These are phyloP conservation scores for Galeruca laticollis DNA, from an alignment of 2,888 invertebrate species.

Conservation along the genomic window DNA sequence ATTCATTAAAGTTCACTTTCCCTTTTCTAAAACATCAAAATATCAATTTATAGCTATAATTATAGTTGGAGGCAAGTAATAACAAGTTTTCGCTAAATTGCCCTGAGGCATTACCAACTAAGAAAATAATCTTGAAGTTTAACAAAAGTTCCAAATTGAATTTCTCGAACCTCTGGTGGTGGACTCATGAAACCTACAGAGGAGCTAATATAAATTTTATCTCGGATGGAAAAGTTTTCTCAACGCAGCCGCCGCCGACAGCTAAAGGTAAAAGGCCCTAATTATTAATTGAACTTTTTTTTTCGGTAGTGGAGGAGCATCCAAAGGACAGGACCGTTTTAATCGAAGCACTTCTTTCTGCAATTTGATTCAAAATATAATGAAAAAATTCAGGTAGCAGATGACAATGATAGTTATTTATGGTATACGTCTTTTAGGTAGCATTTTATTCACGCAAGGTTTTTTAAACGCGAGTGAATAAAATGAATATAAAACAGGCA, in stretches of 20 bases:
- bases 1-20: no score
- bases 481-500: no score
- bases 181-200: constrained; percentile 41
- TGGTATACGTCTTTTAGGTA: no score
- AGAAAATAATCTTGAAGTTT: constrained; percentile 35
- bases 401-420: no score
- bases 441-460: no score
- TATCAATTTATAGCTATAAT: constrained; percentile 17
- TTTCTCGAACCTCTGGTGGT: constrained; percentile 35
- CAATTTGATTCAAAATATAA: not conserved
- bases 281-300: constrained; percentile 45
- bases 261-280: constrained; percentile 41
- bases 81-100: constrained; percentile 30
- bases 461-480: no score
- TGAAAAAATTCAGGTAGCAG: no score
- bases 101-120: constrained; percentile 27
- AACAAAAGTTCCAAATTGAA: constrained; percentile 43
- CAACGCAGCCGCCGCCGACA: constrained; percentile 21
- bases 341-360: not conserved
- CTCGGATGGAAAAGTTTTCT: constrained; percentile 44
- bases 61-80: constrained; percentile 25
- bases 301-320: constrained; percentile 15
- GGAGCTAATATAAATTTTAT: constrained; percentile 48
- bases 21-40: not conserved
- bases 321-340: constrained; percentile 5